Evolutionary conservation across 1,140 invertebrate species (phyloP).

Genomic region (Holotrichia oblita): DNA sequence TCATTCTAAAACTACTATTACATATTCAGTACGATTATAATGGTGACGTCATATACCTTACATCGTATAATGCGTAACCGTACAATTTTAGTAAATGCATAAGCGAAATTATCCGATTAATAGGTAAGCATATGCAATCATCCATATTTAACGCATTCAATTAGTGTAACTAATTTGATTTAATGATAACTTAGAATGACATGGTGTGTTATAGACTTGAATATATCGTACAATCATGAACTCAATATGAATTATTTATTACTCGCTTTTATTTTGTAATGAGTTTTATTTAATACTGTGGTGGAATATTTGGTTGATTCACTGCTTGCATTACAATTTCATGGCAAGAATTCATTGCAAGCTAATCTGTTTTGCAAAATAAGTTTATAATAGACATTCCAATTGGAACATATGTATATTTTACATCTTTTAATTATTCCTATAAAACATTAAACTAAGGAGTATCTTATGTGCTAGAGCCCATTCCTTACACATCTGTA

Average conservation of each 20-base stretch:
- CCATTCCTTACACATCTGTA: too few species aligned
- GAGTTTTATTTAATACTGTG: not conserved
- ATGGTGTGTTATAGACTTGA: not conserved
- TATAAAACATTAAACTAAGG: too few species aligned
- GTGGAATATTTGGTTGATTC: not conserved
- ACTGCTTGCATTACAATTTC: not conserved
- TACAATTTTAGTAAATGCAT: not conserved
- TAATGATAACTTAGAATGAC: not conserved
- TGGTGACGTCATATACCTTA: not conserved
- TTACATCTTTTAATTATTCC: too few species aligned
- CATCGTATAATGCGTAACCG: not conserved
- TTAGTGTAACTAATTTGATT: not conserved
- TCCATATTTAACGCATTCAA: not conserved
- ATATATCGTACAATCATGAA: not conserved
- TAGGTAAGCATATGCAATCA: not conserved
- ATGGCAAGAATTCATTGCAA: too few species aligned
- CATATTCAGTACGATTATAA: not conserved
- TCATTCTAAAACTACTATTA: not conserved
- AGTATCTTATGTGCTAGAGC: too few species aligned
- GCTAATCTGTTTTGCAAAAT: too few species aligned
- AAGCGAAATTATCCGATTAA: slow-evolving; percentile 5
- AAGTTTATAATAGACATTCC: too few species aligned
- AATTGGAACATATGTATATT: too few species aligned
- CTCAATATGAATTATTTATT: slow-evolving; percentile 9
- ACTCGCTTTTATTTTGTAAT: not conserved